Evolutionary conservation across 2,888 invertebrate genomes (phyloP), one percentile per base, ranked within the genome.

Genomic region (Gonocerus acuteangulatus): DNA sequence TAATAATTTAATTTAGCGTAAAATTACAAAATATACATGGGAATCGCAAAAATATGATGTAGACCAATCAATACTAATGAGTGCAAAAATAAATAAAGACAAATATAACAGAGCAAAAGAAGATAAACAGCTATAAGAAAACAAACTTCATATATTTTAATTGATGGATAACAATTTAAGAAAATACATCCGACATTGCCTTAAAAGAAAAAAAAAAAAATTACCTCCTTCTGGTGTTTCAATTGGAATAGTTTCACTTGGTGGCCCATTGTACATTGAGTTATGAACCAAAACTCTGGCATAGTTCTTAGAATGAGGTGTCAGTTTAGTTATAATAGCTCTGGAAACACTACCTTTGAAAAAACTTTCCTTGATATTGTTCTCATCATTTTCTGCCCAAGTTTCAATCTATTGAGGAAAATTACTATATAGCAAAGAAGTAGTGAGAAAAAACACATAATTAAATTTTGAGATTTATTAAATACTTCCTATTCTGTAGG

Each of bases 251-350:
- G 82, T 80, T 66, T 91, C 88, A 71, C 93, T 93, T 1, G 89
- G 81, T 3, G 95, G 93, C 2, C 97, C 96, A 72, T 90, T 89
- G 74, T 88, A 92, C 60, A 85, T 86, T 39, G 89, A 90, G 72
- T 99, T 99, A 73, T 89, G 91, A 0, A 89, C 95, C 45, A 91
- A 79, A 23, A 97, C 90, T 64, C 88, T 82, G 0, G 91, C 92
- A 71, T 84, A 87, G 72, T 99, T 95, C 73, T 86, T 86, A 54
- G 88, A 84, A 75, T 84, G 86, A 0, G 95, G 95, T 58, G 85
- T 83, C 70, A 95, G 87, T 70, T 88, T 90, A 42, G 82, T 82
- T 2, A 95, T 85, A n/a, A 89, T 74, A 1, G 87, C 86, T 66
- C 79, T 77, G 1, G 82, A 84, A 0, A 83, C 82, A 68, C 86